Evolutionary conservation across 2,888 invertebrate species (phyloP), one percentile per base, ranked within the genome.

Genomic region (Gandaritis pyraliata): DNA sequence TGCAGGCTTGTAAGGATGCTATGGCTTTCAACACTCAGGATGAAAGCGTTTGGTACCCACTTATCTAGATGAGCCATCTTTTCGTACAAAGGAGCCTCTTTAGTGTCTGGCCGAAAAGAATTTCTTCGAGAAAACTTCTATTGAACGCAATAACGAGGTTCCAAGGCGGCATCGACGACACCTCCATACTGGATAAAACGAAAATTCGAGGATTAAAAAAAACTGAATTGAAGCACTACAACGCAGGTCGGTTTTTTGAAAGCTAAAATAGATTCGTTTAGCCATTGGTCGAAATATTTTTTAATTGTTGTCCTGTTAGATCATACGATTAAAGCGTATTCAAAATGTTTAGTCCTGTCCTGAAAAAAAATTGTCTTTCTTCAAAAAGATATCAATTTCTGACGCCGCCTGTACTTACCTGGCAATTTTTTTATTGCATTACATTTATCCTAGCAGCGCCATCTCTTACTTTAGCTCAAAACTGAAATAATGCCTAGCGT

Each of bases 61-160:
- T 88, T 90, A 90, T 90, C 90, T 90, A 87, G 88, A 90, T 89
- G 89, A 90, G 82, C 84, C 82, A 89, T 90, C 88, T 85, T 70
- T 68, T 69, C 68, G 63, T 71, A 82, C 85, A 85, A 85, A 87
- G 78, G 65, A 71, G 71, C 71, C 78, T 79, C 78, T 83, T 73
- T 75, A 74, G 74, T 73, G 75, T 72, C 73, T 72, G 72, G 64
- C 66, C 68, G 65, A 80, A 81, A 83, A 81, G 78, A 76, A 75
- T 78, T 79, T 74, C 78, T 72, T 72, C 75, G 75, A 77, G 77
- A 74, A 72, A 65, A 65, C 68, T 48, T 62, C 72, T 75, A 82
- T 83, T 82, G 83, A 81, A 77, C 75, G 69, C 64, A 49, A 30
- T 70, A 71, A 66, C 69, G 73, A 73, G 73, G 64, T 62, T 33